These are phyloP conservation scores for Lasiurus cinereus DNA, from an alignment of 2,113 vertebrate species.

Conservation along the genomic window DNA sequence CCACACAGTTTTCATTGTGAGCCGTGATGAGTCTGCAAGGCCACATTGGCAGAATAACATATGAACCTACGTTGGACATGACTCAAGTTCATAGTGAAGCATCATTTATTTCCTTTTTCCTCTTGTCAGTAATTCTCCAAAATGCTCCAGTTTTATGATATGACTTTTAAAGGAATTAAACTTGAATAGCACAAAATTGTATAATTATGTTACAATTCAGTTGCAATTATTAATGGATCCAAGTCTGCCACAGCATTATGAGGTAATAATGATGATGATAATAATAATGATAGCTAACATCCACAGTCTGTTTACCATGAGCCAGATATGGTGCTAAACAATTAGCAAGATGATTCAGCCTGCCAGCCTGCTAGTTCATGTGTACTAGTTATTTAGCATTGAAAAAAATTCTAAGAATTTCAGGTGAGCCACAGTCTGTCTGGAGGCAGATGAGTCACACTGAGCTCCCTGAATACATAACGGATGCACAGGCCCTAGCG, in stretches of 20 bases:
- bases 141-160: slow-evolving; percentile 67
- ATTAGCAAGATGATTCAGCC: background rate
- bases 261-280: slow-evolving; percentile 58
- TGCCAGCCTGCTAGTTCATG: background rate
- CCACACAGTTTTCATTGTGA: background rate
- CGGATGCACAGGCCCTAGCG: background rate
- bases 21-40: background rate
- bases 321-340: slow-evolving; percentile 36
- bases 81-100: slow-evolving; percentile 60
- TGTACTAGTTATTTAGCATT: background rate
- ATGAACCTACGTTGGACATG: background rate
- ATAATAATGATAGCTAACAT: slow-evolving; percentile 34
- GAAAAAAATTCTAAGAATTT: slow-evolving; percentile 3
- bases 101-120: slow-evolving; percentile 67
- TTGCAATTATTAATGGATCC: slow-evolving; percentile 64
- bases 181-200: slow-evolving; percentile 69
- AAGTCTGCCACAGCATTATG: slow-evolving; percentile 54
- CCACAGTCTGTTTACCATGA: background rate
- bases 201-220: slow-evolving; percentile 71
- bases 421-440: background rate
- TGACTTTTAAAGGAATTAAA: slow-evolving; percentile 70
- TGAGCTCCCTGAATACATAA: background rate
- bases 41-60: background rate
- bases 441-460: background rate
- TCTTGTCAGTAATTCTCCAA: slow-evolving; percentile 63